Conservation (phyloP, 2,113 vertebrate genomes). For the Macroglossus sobrinus region DNA sequence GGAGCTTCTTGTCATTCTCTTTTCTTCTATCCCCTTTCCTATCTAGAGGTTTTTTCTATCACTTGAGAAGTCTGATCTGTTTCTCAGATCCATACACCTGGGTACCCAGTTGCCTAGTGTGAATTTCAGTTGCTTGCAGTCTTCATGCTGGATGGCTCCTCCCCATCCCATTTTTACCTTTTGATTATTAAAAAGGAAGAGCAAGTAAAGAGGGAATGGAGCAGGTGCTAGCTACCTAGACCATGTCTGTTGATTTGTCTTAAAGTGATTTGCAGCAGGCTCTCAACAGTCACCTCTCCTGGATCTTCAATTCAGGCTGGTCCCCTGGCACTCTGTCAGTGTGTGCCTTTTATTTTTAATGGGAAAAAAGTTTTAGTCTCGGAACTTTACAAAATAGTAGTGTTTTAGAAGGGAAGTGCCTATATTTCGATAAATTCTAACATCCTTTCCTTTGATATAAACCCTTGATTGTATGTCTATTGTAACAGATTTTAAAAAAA, state of each 20-base stretch:
- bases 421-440: neutral
- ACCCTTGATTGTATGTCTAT: neutral
- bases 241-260: too few species aligned
- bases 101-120: neutral
- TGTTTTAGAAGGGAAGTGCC: neutral
- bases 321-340: too few species aligned
- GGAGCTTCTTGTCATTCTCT: neutral
- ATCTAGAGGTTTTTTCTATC: neutral
- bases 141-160: neutral
- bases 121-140: neutral
- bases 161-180: neutral
- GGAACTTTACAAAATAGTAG: neutral
- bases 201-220: neutral
- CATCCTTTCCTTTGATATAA: neutral
- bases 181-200: neutral
- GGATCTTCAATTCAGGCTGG: neutral
- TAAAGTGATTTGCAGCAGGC: neutral
- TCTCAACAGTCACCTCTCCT: accelerated
- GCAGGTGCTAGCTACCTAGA: too few species aligned
- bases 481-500: neutral
- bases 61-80: neutral
- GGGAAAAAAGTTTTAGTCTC: neutral
- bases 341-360: neutral
- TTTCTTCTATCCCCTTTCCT: neutral
- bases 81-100: too few species aligned